Base-by-base conservation (phyloP, 2,888 invertebrate genomes). In the Epinotia brunnichana region DNA sequence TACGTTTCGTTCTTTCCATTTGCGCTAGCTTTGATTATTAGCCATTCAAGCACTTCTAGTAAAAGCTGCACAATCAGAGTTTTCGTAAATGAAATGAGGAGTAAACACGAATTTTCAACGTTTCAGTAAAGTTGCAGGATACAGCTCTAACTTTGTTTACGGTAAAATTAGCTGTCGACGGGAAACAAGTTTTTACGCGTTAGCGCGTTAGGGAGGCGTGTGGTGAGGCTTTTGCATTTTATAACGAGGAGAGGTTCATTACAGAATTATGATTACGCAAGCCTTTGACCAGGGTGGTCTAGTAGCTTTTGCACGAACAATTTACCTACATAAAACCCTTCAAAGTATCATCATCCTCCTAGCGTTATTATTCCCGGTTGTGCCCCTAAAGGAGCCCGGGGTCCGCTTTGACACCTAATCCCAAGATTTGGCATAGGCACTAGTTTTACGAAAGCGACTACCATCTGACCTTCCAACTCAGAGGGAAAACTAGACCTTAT, bases 21-120 rank as follows among this genome's bases (percentile, higher is more conserved):
- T 29, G 29, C 29, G 29, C 29, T 29, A 29, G 7, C 29, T 5
- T 5, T 29, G 29, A 29, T 5, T 29, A 11, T 39, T 39, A 39
- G 39, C 39, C 39, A 39, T 39, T 11, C 39, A 0, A 11, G 41
- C 5, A 44, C 15, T 1, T 15, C 15, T 44, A 44, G 15, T 15
- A 44, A 11, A 54, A 54, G 24, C 13, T 24, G 19, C 3, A 19
- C 21, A 21, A 19, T 13, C 3, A 19, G 0, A 10, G 2, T 3
- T 19, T 13, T 54, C 13, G 19, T 54, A 35, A 10, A 19, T 35
- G 35, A 62, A 69, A 77, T 74, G 75, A 74, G 61, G 72, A 73
- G 74, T 76, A 76, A 73, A 63, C 64, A 76, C 73, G 75, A 60
- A 75, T 77, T 74, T 76, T 74, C 77, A 75, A 74, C 75, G 74